Base-by-base conservation (phyloP, 2,797 vertebrate species). In the Catamblyrhynchus diadema region DNA sequence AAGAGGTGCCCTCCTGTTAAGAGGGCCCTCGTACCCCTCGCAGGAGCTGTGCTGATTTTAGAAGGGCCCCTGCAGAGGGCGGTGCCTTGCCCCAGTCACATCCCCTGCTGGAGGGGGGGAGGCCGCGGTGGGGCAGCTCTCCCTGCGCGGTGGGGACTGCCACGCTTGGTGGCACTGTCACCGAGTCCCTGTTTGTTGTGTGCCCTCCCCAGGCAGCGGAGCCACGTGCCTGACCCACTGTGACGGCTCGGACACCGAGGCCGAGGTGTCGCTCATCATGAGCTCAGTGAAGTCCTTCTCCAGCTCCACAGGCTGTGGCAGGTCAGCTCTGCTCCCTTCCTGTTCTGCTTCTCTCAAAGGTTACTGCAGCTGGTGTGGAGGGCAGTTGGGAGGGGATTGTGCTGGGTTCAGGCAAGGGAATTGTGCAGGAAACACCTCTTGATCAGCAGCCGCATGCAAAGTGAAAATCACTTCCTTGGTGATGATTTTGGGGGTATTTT, bases 171-270 rank as follows among this genome's bases (percentile, higher is more conserved):
- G 0, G 12, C 33, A 4, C 20, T 7, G 24, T 37, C 74, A 13
- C 44, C 12, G 14, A 5, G 41, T 24, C 7, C 50, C 70, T 35
- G 59, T 22, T 7, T 45, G 47, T 12, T 70, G 22, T 70, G 4
- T 74, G 56, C 86, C 56, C n/a, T 60, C 83, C 50, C 37, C 95
- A 99, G 99, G 99, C 95, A 99, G 98, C 18, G 99, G 99, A 95
- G 99, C 98, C 4, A 98, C 98, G 57, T 99, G 99, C 93, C 94
- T 99, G 89, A 99, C 99, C 16, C 99, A 99, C 64, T 99, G 98
- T 13, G 99, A 99, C 4, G 99, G 99, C 33, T 98, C 98, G 1
- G 98, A 98, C 95, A 99, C 99, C 5, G 98, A 97, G 94, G 98
- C 98, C 3, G 99, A 99, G 97, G 98, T 99, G 80, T 98, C 98